Percentiles rank a stretch among this genome's conserved stretches.
phyloP scores from a whole-genome alignment of 2,113 vertebrate species.

The Athene noctua region DNA sequence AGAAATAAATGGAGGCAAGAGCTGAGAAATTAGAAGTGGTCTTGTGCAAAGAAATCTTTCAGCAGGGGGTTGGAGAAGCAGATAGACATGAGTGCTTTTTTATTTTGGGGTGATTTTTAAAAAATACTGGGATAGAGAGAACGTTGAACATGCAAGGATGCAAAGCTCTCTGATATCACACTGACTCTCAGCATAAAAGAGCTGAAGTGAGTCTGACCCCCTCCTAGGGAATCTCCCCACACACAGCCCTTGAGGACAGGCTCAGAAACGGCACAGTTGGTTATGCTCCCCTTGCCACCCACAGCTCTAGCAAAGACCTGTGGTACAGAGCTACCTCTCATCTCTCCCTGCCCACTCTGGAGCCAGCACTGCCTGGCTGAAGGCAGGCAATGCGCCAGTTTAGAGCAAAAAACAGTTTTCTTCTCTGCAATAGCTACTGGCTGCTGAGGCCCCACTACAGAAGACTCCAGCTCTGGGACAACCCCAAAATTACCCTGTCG shows the following conservation, averaged over 20 bases:
- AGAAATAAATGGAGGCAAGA: not conserved
- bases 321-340: not conserved
- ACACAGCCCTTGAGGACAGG: not conserved
- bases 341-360: not conserved
- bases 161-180: not conserved
- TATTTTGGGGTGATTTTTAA: not conserved
- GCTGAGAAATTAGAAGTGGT: not conserved
- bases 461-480: not conserved
- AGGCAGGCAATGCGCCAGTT: not conserved
- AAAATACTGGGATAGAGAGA: not conserved
- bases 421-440: not conserved
- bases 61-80: not conserved
- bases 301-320: not conserved
- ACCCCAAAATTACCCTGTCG: not conserved
- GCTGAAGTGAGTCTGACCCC: not conserved
- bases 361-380: not conserved
- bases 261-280: fast-evolving
- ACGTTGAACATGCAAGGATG: not conserved
- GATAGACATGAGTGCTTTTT: not conserved
- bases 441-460: not conserved
- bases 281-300: not conserved
- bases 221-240: not conserved
- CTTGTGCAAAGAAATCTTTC: not conserved
- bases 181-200: not conserved
- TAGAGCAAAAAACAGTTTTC: not conserved